Evolutionary conservation across 1,140 invertebrate genomes (phyloP).

Genomic region (Stegodyphus mimosarum): DNA sequence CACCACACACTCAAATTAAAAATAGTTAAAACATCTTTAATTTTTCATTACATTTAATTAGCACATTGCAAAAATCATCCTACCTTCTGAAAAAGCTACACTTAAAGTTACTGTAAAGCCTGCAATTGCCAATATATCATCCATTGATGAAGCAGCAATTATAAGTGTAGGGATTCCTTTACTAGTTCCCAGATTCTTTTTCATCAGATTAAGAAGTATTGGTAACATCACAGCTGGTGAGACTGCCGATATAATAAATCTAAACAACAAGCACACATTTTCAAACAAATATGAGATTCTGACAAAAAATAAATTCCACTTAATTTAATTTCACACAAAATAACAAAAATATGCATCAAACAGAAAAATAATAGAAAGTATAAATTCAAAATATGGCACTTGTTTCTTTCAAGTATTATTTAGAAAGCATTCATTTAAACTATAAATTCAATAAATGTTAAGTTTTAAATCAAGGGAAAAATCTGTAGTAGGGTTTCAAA

Average conservation of each 20-base stretch:
- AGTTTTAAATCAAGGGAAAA: no score
- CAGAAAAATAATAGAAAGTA: not conserved
- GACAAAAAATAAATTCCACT: no score
- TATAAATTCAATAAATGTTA: no score
- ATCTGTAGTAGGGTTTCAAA: no score
- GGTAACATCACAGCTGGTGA: conserved; percentile 96
- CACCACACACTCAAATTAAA: no score
- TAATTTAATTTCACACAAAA: no score
- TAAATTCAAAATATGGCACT: not conserved
- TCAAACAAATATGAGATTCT: not conserved
- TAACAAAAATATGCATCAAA: not conserved
- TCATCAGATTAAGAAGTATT: conserved; percentile 83
- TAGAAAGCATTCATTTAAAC: not conserved
- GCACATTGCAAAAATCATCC: not conserved
- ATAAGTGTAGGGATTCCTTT: conserved; percentile 96
- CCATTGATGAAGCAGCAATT: conserved; percentile 90
- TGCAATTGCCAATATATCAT: conserved; percentile 84
- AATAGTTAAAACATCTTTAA: no score
- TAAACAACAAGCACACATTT: conserved; percentile 62
- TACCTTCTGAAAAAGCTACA: conserved; percentile 83
- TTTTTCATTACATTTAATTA: no score
- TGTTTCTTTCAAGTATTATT: not conserved
- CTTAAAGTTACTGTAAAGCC: conserved; percentile 88
- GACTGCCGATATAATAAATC: conserved; percentile 87
- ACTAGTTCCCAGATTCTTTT: conserved; percentile 87